Conservation (phyloP, 2,113 vertebrate species). For the Solea senegalensis region DNA sequence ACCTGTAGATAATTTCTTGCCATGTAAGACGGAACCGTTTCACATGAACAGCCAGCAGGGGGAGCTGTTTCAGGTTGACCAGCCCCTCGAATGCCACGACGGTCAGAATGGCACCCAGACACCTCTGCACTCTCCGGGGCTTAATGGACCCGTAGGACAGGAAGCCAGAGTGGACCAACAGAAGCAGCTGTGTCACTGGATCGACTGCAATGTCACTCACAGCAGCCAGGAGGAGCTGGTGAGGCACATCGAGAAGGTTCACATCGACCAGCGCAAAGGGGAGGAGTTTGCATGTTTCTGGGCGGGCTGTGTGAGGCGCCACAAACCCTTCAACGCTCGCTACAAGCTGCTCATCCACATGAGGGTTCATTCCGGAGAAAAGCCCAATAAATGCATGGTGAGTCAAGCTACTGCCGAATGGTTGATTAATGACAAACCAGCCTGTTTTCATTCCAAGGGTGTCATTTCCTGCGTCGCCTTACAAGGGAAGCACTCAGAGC, state of each 20-base stretch:
- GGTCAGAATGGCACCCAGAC: constrained; percentile 38
- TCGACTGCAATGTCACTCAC: constrained; percentile 90
- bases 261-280: constrained; percentile 94
- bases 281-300: constrained; percentile 98
- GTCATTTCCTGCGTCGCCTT: too few relatives aligned
- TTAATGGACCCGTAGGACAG: constrained; percentile 63
- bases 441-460: too few relatives aligned
- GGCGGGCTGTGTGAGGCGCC: constrained; percentile 91
- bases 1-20: constrained; percentile 84
- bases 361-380: constrained; percentile 97
- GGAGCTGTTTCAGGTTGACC: constrained; percentile 61
- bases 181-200: constrained; percentile 89
- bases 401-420: constrained; percentile 65
- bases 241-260: constrained; percentile 96
- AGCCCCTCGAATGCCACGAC: constrained; percentile 19
- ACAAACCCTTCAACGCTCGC: constrained; percentile 96
- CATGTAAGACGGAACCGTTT: constrained; percentile 81
- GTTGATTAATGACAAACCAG: too few relatives aligned
- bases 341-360: constrained; percentile 99
- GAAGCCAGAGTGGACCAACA: constrained; percentile 58
- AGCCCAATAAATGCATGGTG: constrained; percentile 98
- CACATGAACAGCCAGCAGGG: constrained; percentile 79
- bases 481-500: too few relatives aligned
- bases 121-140: constrained; percentile 55
- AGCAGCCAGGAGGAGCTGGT: constrained; percentile 94